These are phyloP conservation scores for Andricus grossulariae DNA, from an alignment of 1,140 invertebrate species.

Conservation along the genomic window DNA sequence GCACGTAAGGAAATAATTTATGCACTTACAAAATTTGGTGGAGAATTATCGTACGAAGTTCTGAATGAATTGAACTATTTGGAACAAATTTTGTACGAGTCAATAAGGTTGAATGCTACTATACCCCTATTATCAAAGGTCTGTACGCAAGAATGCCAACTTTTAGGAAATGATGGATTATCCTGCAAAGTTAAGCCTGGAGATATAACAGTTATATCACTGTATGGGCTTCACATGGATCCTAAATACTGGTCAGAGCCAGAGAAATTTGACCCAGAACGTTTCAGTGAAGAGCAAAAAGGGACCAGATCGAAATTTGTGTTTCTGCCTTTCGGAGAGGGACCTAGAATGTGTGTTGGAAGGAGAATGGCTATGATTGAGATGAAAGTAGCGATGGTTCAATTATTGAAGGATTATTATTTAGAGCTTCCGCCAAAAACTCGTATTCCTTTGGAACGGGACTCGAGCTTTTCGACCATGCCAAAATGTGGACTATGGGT, in stretches of 20 bases:
- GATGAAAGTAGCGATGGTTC: slow-evolving; percentile 47
- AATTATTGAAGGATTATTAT: slow-evolving; percentile 46
- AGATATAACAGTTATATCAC: slow-evolving; percentile 63
- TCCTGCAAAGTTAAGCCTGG: slow-evolving; percentile 46
- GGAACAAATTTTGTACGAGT: slow-evolving; percentile 54
- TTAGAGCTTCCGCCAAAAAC: slow-evolving; percentile 51
- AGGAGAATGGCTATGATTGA: slow-evolving; percentile 61
- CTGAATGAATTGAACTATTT: slow-evolving; percentile 57
- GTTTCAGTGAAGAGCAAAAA: slow-evolving; percentile 66
- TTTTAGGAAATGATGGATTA: slow-evolving; percentile 55
- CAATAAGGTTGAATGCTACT: slow-evolving; percentile 45
- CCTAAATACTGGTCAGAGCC: slow-evolving; percentile 75
- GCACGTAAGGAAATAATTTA: slow-evolving; percentile 43
- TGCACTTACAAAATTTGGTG: slow-evolving; percentile 40
- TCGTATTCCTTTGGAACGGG: slow-evolving; percentile 39
- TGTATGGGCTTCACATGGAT: slow-evolving; percentile 74
- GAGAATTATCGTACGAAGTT: slow-evolving; percentile 46
- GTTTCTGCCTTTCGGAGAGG: slow-evolving; percentile 75
- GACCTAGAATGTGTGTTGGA: slow-evolving; percentile 76
- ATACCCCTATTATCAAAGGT: slow-evolving; percentile 36
- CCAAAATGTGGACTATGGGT: slow-evolving; percentile 48
- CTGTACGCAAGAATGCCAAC: slow-evolving; percentile 46
- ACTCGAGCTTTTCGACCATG: slow-evolving; percentile 29
- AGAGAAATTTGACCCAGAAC: slow-evolving; percentile 76
- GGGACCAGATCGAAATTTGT: slow-evolving; percentile 57